A percentile compares a stretch with the other conserved stretches of the same genome.
These are phyloP conservation scores for Melangyna quadrimaculata DNA, from an alignment of 2,888 invertebrate species.

Conservation along the genomic window DNA sequence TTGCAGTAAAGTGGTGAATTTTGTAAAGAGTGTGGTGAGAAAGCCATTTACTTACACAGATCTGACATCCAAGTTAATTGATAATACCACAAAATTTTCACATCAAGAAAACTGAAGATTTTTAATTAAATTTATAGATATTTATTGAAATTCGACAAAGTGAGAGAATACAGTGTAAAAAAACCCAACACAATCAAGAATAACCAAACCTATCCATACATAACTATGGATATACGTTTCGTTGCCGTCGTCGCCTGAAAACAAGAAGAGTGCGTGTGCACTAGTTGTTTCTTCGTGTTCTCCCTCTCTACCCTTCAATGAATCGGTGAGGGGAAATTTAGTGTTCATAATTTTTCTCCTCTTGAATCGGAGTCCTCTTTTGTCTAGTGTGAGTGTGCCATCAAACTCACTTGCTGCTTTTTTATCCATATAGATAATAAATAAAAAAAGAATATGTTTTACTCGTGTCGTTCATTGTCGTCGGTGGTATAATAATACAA, in stretches of 20 bases:
- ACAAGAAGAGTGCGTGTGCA: constrained; percentile 42
- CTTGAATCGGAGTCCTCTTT: constrained; percentile 2
- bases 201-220: constrained; percentile 3
- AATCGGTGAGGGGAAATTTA: constrained; percentile 49
- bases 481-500: constrained; percentile 67
- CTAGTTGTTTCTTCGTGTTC: constrained; percentile 37
- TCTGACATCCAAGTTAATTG: constrained; percentile 22
- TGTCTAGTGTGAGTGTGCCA: constrained; percentile 35
- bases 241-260: constrained; percentile 12
- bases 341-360: constrained; percentile 54
- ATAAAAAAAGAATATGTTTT: constrained; percentile 48
- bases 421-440: constrained; percentile 46
- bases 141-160: constrained; percentile 22
- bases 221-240: constrained; percentile 39
- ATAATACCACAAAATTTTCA: constrained; percentile 12
- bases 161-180: not conserved
- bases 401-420: constrained; percentile 33
- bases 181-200: constrained; percentile 9
- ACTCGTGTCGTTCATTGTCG: constrained; percentile 46
- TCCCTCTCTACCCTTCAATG: constrained; percentile 25
- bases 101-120: constrained; percentile 2
- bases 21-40: constrained; percentile 48
- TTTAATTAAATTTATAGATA: constrained; percentile 16
- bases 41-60: constrained; percentile 1
- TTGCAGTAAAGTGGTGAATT: constrained; percentile 43